Evolutionary conservation across 2,113 vertebrate species (phyloP), one percentile per base, ranked within the genome.

Genomic region (Fukomys damarensis): DNA sequence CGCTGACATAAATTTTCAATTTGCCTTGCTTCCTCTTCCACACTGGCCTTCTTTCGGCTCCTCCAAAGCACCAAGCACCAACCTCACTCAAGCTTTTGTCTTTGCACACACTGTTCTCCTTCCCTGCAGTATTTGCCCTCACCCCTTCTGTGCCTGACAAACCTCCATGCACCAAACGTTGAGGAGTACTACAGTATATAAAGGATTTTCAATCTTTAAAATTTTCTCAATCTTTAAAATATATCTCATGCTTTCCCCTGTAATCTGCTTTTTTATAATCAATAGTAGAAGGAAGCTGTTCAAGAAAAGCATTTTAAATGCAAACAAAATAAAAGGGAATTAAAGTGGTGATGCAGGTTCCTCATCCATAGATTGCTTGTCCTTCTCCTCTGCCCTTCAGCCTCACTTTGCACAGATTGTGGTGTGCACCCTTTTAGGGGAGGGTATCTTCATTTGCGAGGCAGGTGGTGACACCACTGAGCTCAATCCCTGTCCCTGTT

Each of bases 191-290:
- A 20, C 61, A 87, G 32, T 32, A 30, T 32, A 24, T 22, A 35
- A 93, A 72, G 26, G 54, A 38, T 46, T 65, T 91, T 74, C 22
- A 41, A 77, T 76, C 72, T 49, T 49, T 3, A 12, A 46, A 30
- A 30, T 76, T 82, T 87, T 93, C 61, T 94, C 80, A 52, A 3
- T 76, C 52, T 95, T 43, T 61, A 93, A 89, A 93, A 80, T 61
- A 70, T 22, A 65, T 58, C 17, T 17, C 16, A 38, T 14, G 4
- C 9, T 70, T 95, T 65, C 24, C 24, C 63, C 70, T 87, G 58
- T 20, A 43, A 85, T 76, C 38, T 93, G 32, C 8, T 63, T 26
- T 91, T 70, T 63, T 59, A 17, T 70, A 38, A 85, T 38, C 86
- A 56, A 80, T 59, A 82, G 91, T 52, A 63, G 68, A 81, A 66